Evolutionary conservation across 1,140 invertebrate species (phyloP), one percentile per base, ranked within the genome.

Genomic region (Formica exsecta): DNA sequence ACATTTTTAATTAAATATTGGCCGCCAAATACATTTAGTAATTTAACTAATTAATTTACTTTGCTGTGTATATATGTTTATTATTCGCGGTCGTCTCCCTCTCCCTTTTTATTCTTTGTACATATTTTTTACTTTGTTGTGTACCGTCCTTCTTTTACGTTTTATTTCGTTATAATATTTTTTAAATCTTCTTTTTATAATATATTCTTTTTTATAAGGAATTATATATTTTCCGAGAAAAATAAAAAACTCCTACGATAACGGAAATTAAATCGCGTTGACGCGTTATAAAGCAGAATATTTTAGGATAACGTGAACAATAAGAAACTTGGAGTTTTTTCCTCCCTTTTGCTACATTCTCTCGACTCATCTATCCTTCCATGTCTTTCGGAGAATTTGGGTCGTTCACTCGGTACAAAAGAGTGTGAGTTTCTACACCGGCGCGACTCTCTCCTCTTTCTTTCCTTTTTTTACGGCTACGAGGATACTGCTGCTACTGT

Each of bases 341-440:
- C 4, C 9, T 1, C 7, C 22, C 25, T 8, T 9, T 13, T 57
- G 11, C 48, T 11, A 48, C 44, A 54, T 59, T 83, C 54, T n/a
- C 41, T 25, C 19, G 25, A 11, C 62, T 73, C 44, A 61, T 73
- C 16, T 59, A 59, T 54, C 64, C 6, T 32, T 22, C 22, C 7
- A 8, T 38, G 9, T 57, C n/a, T 36, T 71, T 54, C 13, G n/a
- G 36, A 44, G 81, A 77, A 85, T 85, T 51, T 41, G 44, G 48
- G 79, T 81, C 79, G 38, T 73, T 81, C 66, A 36, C 66, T 61
- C 38, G 13, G 25, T 73, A 59, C 66, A 51, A 73, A 73, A 61
- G 54, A 73, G 36, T 61, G 66, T 32, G 54, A 81, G 51, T 22
- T 71, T 68, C 44, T n/a, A 54, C 36, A 41, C 48, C 51, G 65